Conservation (phyloP, 2,888 invertebrate species). For the Tholera decimalis region DNA sequence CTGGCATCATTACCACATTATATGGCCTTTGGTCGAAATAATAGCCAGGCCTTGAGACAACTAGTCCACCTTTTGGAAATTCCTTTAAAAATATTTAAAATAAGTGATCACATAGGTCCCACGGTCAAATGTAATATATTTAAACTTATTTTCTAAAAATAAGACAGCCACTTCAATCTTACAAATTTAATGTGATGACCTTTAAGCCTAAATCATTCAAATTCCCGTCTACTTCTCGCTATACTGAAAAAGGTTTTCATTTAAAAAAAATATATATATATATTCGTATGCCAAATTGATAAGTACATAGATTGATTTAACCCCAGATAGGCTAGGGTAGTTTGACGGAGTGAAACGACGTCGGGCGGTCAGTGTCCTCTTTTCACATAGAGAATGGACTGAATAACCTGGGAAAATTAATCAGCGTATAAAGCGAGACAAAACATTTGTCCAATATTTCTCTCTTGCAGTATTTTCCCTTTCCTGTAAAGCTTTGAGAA, state of each 20-base stretch:
- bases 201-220: neutral
- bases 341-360: neutral
- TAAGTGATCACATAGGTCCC: too few relatives aligned
- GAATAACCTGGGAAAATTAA: neutral
- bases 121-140: too few relatives aligned
- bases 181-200: neutral
- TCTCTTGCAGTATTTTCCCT: too few relatives aligned
- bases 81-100: too few relatives aligned
- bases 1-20: too few relatives aligned
- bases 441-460: too few relatives aligned
- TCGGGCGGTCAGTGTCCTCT: neutral
- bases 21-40: too few relatives aligned
- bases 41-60: too few relatives aligned
- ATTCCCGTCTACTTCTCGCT: neutral
- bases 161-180: neutral
- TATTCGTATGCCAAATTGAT: constrained; percentile 13
- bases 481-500: too few relatives aligned
- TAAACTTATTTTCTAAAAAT: neutral
- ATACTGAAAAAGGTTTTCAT: constrained; percentile 10
- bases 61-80: neutral
- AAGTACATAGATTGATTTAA: constrained; percentile 19
- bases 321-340: constrained; percentile 7
- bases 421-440: neutral
- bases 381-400: neutral
- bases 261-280: constrained; percentile 10